Evolutionary conservation across 1,140 invertebrate species (phyloP).

Genomic region (Steinernema khuongi): DNA sequence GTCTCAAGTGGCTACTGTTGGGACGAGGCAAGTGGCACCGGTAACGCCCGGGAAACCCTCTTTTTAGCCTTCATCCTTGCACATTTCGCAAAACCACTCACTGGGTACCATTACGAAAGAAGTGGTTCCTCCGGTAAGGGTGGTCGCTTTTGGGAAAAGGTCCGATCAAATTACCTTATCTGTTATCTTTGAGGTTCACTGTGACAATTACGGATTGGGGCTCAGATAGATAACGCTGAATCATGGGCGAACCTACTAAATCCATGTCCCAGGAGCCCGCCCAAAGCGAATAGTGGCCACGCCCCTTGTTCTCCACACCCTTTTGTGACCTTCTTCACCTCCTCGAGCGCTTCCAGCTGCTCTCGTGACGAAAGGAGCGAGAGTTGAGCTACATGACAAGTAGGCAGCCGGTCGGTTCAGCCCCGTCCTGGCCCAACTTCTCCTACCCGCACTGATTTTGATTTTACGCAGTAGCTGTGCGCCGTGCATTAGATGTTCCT

Average conservation of each 20-base stretch:
- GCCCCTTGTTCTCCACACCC: slow-evolving; percentile 9
- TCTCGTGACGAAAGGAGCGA: not conserved
- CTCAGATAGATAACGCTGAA: not conserved
- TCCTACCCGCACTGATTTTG: not conserved
- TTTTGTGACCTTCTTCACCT: slow-evolving; percentile 16
- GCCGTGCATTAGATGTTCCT: too few relatives aligned
- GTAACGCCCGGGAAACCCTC: too few relatives aligned
- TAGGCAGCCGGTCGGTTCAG: not conserved
- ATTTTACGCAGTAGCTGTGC: too few relatives aligned
- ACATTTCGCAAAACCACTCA: too few relatives aligned
- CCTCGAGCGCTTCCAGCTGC: slow-evolving; percentile 7
- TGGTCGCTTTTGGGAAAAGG: too few relatives aligned
- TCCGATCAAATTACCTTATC: too few relatives aligned
- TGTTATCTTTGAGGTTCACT: too few relatives aligned
- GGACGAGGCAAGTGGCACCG: too few relatives aligned
- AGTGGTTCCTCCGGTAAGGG: too few relatives aligned
- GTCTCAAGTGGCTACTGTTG: not conserved
- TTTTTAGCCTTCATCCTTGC: too few relatives aligned
- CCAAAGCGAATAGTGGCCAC: not conserved
- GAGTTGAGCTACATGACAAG: not conserved
- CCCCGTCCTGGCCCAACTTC: not conserved
- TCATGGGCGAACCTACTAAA: slow-evolving; percentile 2
- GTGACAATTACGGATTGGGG: too few relatives aligned
- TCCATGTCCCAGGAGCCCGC: not conserved
- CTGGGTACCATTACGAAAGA: too few relatives aligned